Percentiles rank a stretch among this genome's conserved stretches.
phyloP scores from a whole-genome alignment of 2,888 invertebrate species.

The Zaprionus obscuricornis region DNA sequence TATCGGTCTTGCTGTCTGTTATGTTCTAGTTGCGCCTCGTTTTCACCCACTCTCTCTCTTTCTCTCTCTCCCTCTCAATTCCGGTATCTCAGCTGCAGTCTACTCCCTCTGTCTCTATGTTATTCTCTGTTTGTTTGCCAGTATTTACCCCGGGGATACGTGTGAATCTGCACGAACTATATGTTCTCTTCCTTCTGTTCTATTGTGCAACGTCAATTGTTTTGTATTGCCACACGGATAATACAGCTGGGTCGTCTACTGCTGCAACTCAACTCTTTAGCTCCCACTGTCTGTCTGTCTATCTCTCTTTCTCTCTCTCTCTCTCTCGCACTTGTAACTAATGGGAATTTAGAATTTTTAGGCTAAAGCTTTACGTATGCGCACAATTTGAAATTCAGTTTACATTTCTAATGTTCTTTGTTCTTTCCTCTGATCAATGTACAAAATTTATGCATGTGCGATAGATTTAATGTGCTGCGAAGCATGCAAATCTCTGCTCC shows the following conservation, averaged over 20 bases:
- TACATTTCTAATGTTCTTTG: conserved; percentile 32
- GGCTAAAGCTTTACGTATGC: conserved; percentile 6
- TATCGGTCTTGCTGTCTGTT: conserved; percentile 6
- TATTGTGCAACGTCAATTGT: conserved; percentile 60
- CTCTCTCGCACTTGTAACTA: conserved; percentile 1
- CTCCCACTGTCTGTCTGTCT: too few species aligned
- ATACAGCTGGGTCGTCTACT: conserved; percentile 22
- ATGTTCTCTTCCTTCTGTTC: conserved; percentile 33
- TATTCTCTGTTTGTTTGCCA: conserved; percentile 32
- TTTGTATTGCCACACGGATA: too few species aligned
- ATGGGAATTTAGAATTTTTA: conserved; percentile 33
- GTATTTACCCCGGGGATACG: conserved; percentile 67
- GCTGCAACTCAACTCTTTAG: too few species aligned
- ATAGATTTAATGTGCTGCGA: too few species aligned
- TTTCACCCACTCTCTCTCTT: neutral
- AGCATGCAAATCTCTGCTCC: too few species aligned
- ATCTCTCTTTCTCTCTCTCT: neutral
- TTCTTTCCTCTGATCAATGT: conserved; percentile 31
- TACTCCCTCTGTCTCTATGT: conserved; percentile 3
- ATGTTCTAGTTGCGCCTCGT: neutral
- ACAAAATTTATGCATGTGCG: conserved; percentile 1
- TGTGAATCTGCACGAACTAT: conserved; percentile 64
- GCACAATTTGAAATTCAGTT: conserved; percentile 27
- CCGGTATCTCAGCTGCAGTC: conserved; percentile 49
- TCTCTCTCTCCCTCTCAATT: conserved; percentile 26